These are phyloP conservation scores for Eumeta japonica DNA, from an alignment of 1,140 invertebrate species.

Conservation along the genomic window DNA sequence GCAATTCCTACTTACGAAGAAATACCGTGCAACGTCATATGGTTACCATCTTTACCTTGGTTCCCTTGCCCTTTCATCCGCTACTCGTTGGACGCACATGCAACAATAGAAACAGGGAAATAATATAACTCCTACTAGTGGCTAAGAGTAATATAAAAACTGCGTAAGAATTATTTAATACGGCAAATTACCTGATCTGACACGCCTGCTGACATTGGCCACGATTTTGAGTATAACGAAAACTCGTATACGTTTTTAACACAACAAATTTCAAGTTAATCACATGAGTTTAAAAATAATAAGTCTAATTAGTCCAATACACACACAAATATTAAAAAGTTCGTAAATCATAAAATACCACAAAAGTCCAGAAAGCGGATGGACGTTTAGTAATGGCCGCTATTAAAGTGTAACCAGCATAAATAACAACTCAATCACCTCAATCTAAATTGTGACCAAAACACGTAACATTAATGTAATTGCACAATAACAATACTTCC, in stretches of 20 bases:
- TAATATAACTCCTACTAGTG: conserved; percentile 4
- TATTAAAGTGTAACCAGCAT: conserved; percentile 18
- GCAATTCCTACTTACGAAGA: conserved; percentile 37
- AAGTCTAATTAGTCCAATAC: background rate
- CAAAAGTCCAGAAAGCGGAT: conserved; percentile 28
- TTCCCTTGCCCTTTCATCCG: conserved; percentile 90
- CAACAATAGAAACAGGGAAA: conserved; percentile 57
- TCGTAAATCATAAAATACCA: conserved; percentile 30
- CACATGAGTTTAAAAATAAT: too few species aligned
- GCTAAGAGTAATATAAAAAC: too few species aligned
- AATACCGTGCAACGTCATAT: conserved; percentile 53
- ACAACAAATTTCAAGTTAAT: conserved; percentile 38
- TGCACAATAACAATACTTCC: too few species aligned
- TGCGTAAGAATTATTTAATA: conserved; percentile 10
- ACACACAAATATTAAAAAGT: background rate
- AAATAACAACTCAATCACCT: too few species aligned
- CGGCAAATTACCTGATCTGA: conserved; percentile 69
- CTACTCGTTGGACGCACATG: conserved; percentile 60
- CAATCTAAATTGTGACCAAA: too few species aligned
- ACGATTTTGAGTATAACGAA: conserved; percentile 48
- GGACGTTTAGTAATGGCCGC: conserved; percentile 36
- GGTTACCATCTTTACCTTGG: conserved; percentile 63
- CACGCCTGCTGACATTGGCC: conserved; percentile 70
- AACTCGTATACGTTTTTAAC: conserved; percentile 42
- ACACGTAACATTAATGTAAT: too few species aligned